Conservation (phyloP, 64 coral and sea anemone genomes). For the Dendronephthya gigantea region DNA sequence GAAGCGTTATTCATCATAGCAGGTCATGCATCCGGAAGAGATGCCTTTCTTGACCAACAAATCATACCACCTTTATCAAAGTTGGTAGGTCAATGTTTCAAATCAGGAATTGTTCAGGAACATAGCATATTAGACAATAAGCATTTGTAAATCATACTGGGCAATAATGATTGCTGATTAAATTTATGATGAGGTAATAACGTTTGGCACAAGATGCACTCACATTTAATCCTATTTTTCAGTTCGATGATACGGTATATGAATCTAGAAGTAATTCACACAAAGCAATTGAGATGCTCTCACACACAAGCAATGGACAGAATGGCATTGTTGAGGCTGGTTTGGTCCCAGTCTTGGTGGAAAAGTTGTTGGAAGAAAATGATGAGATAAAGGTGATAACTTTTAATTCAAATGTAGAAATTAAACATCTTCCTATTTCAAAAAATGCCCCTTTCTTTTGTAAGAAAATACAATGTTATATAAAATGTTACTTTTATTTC, state of each 20-base stretch:
- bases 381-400: slow-evolving; percentile 84
- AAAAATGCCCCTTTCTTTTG: no score
- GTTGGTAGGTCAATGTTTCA: background rate
- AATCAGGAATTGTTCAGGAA: no score
- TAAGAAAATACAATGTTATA: no score
- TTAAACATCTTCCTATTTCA: no score
- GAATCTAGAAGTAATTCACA: slow-evolving; percentile 81
- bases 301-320: slow-evolving; percentile 75
- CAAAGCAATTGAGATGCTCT: slow-evolving; percentile 92
- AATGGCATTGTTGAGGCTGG: slow-evolving; percentile 89
- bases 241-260: slow-evolving; percentile 95
- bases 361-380: slow-evolving; percentile 70
- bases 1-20: slow-evolving; percentile 87
- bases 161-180: no score
- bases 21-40: slow-evolving; percentile 29
- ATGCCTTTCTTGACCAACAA: background rate
- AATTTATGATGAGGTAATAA: no score
- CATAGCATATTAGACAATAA: no score
- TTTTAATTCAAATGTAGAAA: background rate
- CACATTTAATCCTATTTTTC: background rate
- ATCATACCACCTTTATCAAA: slow-evolving; percentile 9
- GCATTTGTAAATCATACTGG: no score
- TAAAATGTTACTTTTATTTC: background rate
- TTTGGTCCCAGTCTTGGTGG: slow-evolving; percentile 68
- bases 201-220: no score